Evolutionary conservation across 2,888 invertebrate genomes (phyloP), one percentile per base, ranked within the genome.

Genomic region (Timandra comae): DNA sequence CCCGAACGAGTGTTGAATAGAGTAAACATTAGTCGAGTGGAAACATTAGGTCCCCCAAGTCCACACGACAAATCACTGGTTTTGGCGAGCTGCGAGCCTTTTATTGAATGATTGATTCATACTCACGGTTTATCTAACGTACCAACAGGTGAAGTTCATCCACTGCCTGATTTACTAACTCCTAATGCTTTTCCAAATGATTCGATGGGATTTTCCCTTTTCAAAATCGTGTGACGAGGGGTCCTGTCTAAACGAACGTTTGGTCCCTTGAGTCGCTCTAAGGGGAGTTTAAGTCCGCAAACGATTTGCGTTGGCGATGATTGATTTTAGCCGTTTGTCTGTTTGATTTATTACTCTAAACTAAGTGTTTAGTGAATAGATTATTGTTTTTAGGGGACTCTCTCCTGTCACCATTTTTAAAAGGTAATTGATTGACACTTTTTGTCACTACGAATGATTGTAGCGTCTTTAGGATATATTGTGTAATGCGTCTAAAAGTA

Each of bases 81-180:
- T 9, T 35, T 45, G 16, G 3, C n/a, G n/a, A n/a, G n/a, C n/a
- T 43, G 46, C 52, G 55, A 52, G 54, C 47, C 50, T 58, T 60
- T 77, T 73, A 82, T 78, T 77, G 80, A 76, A 74, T 81, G 84
- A 82, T 82, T 82, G 81, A 84, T 84, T 75, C 75, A 79, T 80
- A 63, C 56, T 51, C 52, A 48, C 61, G 46, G 41, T 27, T 48
- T 50, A 52, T 48, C 52, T 41, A 49, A 56, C 52, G 46, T 42
- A 51, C 64, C 73, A 74, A 78, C 79, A 81, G 80, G 78, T 80
- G 72, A 73, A 56, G 54, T 52, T 60, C 50, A 49, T 63, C 56
- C 53, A 60, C 63, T 64, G 60, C 63, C 69, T 78, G 81, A 81
- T 81, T 78, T 76, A 80, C 67, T 73, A 74, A 72, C 80, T 73